A percentile compares a stretch with the other conserved stretches of the same genome.
phyloP scores from a whole-genome alignment of 2,797 vertebrate genomes.

The Pristis pectinata region DNA sequence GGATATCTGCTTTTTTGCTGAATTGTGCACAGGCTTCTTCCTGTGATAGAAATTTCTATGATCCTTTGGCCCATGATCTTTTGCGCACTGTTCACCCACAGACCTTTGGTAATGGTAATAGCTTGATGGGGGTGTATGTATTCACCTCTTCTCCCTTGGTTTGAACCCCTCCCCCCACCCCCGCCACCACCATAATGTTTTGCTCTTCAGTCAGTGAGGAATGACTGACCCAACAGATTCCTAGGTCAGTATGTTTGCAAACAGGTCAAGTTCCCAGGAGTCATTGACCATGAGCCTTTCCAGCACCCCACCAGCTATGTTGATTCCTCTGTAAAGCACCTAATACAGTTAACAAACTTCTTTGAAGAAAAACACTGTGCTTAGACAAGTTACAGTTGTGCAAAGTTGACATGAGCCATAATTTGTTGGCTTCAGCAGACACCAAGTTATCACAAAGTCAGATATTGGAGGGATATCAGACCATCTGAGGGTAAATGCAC shows the following conservation, averaged over 20 bases:
- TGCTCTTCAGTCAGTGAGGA: neutral
- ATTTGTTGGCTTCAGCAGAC: neutral
- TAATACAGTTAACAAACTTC: neutral
- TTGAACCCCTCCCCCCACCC: neutral
- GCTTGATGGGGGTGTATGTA: neutral
- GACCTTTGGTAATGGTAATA: neutral
- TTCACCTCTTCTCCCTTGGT: neutral
- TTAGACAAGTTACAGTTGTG: neutral
- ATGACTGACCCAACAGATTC: neutral
- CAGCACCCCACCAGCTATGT: neutral
- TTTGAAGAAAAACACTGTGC: neutral
- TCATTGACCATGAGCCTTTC: neutral
- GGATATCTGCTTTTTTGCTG: too few species aligned
- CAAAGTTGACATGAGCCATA: neutral
- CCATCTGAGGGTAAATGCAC: neutral
- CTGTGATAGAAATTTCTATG: too few species aligned
- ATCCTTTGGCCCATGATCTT: neutral
- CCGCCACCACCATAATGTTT: neutral
- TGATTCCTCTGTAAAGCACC: too few species aligned
- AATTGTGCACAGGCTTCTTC: too few species aligned
- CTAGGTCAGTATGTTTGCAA: neutral
- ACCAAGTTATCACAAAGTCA: neutral
- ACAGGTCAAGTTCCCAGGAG: neutral
- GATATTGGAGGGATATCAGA: neutral
- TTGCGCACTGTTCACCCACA: neutral